Evolutionary conservation across 2,888 invertebrate genomes (phyloP).

Genomic region (Perithous albicinctus): DNA sequence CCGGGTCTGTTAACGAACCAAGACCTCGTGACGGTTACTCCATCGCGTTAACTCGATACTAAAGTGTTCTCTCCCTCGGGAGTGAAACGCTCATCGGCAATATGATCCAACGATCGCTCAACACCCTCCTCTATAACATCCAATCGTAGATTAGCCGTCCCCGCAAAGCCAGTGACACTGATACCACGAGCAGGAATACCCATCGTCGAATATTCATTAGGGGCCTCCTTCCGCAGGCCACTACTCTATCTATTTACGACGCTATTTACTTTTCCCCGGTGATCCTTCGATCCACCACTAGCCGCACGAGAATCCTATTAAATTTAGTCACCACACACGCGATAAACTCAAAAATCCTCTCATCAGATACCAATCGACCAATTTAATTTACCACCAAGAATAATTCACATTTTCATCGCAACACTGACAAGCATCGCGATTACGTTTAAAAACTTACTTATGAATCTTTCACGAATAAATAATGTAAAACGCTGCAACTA

Average conservation of each 20-base stretch:
- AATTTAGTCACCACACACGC: conserved; percentile 1
- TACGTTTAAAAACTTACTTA: background rate
- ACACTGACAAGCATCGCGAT: background rate
- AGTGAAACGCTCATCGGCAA: conserved; percentile 36
- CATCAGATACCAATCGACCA: background rate
- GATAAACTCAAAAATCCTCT: background rate
- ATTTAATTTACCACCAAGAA: too few relatives aligned
- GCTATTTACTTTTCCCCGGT: conserved; percentile 12
- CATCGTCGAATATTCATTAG: conserved; percentile 43
- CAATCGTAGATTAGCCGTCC: conserved; percentile 43
- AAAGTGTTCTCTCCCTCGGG: conserved; percentile 70
- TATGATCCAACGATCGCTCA: conserved; percentile 6
- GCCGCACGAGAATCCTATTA: conserved; percentile 1
- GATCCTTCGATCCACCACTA: background rate
- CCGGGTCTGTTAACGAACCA: conserved; percentile 54
- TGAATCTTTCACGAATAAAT: conserved; percentile 2
- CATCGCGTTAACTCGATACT: conserved; percentile 72
- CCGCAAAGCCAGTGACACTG: conserved; percentile 17
- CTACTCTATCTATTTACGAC: conserved; percentile 24
- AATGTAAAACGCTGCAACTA: too few relatives aligned
- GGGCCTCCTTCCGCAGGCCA: background rate
- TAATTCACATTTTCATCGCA: background rate
- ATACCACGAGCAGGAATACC: background rate
- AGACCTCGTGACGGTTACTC: conserved; percentile 56
- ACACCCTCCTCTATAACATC: background rate